Evolutionary conservation across 1,140 invertebrate genomes (phyloP), one percentile per base, ranked within the genome.

Genomic region (Ceratina calcarata): DNA sequence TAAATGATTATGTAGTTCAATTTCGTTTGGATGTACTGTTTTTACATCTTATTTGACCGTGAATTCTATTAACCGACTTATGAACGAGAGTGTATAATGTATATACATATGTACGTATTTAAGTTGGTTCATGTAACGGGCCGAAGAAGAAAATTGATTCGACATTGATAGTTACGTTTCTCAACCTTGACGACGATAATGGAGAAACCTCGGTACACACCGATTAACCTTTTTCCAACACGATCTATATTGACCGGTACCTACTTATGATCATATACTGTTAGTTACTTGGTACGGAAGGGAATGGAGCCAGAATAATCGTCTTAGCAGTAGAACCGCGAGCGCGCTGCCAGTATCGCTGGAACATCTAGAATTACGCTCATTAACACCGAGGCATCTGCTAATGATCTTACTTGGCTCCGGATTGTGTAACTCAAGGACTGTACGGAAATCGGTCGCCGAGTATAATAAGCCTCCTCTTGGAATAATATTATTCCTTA

Each of bases 291-390:
- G 22, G n/a, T 15, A 32, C 20, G 45, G 22, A 60, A 20, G 68
- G 51, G 37, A 64, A 65, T 61, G 61, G 24, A 75, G 80, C 68
- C 64, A 58, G 84, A 80, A 83, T 86, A 86, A 86, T 86, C 84
- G 84, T 86, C 85, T 86, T 86, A 86, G 73, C 72, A 78, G 51
- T 66, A 83, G 85, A 86, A 79, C 78, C 81, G 69, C 73, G 65
- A 75, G 68, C 53, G 37, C 53, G 79, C 37, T 74, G 77, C 71
- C 75, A 84, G 84, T 87, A 87, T 87, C 85, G 84, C 64, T 78
- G 78, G 75, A 84, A 86, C 85, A 87, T 87, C 85, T 87, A 87
- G 85, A 86, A 87, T 87, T 86, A 87, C 85, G 85, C 85, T 87
- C 82, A 87, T 87, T 87, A 87, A 86, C 85, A 87, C 85, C 81